These are phyloP conservation scores for Ganaspis brasiliensis DNA, from an alignment of 2,888 invertebrate species.

Conservation along the genomic window DNA sequence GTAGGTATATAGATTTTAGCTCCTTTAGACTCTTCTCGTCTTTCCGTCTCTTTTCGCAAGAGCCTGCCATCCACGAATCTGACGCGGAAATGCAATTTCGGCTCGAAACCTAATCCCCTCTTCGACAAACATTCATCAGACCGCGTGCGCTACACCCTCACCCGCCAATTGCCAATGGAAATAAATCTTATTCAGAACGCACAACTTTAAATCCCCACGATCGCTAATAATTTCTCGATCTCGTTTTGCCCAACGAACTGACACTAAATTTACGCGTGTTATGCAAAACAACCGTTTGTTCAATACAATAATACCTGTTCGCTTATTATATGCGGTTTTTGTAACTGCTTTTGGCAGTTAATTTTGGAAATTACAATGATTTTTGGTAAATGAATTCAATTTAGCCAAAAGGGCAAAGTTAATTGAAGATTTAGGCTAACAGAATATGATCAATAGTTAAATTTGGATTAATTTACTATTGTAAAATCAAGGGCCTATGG, in stretches of 20 bases:
- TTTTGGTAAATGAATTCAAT: no score
- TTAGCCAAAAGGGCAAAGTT: no score
- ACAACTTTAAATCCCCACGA: constrained; percentile 61
- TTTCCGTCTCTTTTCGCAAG: constrained; percentile 37
- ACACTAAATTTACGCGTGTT: not conserved
- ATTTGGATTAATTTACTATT: no score
- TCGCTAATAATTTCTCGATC: constrained; percentile 67
- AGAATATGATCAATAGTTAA: no score
- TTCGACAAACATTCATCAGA: constrained; percentile 60
- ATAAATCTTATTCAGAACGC: constrained; percentile 59
- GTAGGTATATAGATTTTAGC: not conserved
- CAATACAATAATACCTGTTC: no score
- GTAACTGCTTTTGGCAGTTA: no score
- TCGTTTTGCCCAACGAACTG: constrained; percentile 33
- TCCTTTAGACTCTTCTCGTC: constrained; percentile 47
- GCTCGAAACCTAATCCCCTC: constrained; percentile 57
- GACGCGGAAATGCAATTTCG: constrained; percentile 59
- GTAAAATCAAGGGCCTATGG: no score
- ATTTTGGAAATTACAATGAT: no score
- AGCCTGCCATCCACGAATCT: constrained; percentile 48
- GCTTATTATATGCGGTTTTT: no score
- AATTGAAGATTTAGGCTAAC: no score
- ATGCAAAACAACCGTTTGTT: not conserved
- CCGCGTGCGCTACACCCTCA: constrained; percentile 55
- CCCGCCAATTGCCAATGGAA: constrained; percentile 57